Conservation (phyloP, 2,113 vertebrate genomes). For the Globicephala melas region DNA sequence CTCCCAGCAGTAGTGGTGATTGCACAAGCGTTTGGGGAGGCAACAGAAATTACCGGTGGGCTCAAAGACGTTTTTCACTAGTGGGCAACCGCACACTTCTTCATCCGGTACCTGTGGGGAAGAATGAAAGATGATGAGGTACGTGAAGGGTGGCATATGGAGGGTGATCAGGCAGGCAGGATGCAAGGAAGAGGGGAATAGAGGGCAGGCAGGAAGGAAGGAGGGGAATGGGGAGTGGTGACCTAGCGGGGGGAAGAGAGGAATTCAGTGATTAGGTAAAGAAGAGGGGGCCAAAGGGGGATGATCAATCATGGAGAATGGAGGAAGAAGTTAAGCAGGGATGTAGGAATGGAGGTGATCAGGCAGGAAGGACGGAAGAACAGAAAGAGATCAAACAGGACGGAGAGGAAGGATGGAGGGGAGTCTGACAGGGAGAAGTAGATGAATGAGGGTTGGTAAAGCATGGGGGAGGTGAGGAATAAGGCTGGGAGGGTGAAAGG, state of each 20-base stretch:
- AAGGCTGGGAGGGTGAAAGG: neutral
- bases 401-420: neutral
- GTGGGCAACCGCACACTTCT: slow-evolving; percentile 88
- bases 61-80: slow-evolving; percentile 88
- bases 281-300: neutral
- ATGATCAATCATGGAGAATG: neutral
- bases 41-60: slow-evolving; percentile 86
- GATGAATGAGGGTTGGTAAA: neutral
- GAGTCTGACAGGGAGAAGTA: neutral
- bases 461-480: neutral
- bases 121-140: neutral
- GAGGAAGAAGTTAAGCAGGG: neutral
- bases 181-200: neutral
- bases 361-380: neutral
- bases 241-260: neutral
- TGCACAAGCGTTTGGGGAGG: slow-evolving; percentile 85
- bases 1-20: slow-evolving; percentile 89
- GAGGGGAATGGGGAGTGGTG: neutral
- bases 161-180: neutral
- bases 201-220: neutral
- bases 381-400: neutral
- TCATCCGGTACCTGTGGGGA: neutral
- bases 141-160: neutral
- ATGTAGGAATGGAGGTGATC: neutral
- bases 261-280: too few species aligned